phyloP scores from a whole-genome alignment of 2,113 vertebrate genomes.

The Petromus typicus region DNA sequence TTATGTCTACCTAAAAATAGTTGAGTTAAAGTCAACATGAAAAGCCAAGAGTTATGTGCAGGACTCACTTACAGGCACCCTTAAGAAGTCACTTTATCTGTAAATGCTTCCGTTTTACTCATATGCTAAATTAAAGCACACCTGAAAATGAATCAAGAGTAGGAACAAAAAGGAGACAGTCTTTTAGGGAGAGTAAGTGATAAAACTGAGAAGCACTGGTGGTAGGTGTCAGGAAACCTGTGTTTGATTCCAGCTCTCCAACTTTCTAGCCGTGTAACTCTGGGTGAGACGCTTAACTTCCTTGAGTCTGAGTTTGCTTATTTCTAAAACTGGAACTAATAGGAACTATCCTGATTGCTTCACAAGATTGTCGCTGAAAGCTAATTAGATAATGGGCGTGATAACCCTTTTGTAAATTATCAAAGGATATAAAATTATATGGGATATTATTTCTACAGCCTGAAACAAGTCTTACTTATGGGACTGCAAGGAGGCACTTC shows the following conservation, averaged over 20 bases:
- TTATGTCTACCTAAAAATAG: conserved; percentile 52
- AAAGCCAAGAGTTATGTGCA: conserved; percentile 51
- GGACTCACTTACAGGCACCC: neutral
- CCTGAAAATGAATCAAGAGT: conserved; percentile 48
- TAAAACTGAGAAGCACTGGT: neutral
- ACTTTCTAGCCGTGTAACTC: conserved; percentile 4
- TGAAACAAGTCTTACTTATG: conserved; percentile 44
- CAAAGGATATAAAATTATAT: conserved; percentile 12
- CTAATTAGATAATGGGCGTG: conserved; percentile 25
- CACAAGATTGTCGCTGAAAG: neutral
- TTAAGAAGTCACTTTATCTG: conserved; percentile 47
- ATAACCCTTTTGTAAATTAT: neutral
- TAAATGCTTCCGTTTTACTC: conserved; percentile 48
- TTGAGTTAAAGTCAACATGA: conserved; percentile 63
- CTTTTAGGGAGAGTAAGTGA: conserved; percentile 27
- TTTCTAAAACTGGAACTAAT: conserved; percentile 24
- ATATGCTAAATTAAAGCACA: conserved; percentile 55
- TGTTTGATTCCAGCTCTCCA: conserved; percentile 18
- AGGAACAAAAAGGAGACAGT: conserved; percentile 48
- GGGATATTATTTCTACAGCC: conserved; percentile 6
- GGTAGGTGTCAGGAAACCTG: conserved; percentile 11
- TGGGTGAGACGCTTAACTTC: conserved; percentile 45
- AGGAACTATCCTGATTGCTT: neutral
- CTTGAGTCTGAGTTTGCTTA: conserved; percentile 23
- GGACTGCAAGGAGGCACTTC: conserved; percentile 10